Conservation (phyloP, 2,113 vertebrate genomes). For the Cercopithecus mona region DNA sequence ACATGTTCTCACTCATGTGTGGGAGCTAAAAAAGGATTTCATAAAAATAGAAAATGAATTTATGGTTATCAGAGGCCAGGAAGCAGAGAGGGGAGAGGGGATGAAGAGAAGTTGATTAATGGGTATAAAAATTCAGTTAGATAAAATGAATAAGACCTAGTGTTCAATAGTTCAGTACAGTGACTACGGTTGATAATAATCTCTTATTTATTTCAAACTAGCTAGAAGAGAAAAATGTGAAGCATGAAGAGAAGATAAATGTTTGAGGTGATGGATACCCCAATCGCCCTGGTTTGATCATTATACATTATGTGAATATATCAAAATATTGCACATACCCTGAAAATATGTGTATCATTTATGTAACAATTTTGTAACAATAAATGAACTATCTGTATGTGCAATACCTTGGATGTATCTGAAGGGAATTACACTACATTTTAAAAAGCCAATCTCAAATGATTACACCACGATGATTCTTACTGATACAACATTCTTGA, state of each 20-base stretch:
- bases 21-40: not conserved
- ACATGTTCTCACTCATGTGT: not conserved
- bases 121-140: not conserved
- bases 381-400: not conserved
- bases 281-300: not conserved
- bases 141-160: not conserved
- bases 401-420: not conserved
- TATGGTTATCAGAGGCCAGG: not conserved
- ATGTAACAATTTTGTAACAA: not conserved
- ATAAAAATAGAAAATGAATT: not conserved
- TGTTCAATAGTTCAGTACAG: not conserved
- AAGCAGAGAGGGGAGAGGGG: not conserved
- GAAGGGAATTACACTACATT: not conserved
- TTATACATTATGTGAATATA: not conserved
- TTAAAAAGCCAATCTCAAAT: not conserved
- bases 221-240: not conserved
- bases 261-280: not conserved
- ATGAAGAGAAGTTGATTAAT: not conserved
- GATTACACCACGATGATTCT: not conserved
- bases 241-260: not conserved
- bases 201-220: not conserved
- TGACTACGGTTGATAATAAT: not conserved
- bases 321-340: not conserved
- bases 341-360: not conserved
- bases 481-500: not conserved